Evolutionary conservation across 2,888 invertebrate species (phyloP).

Genomic region (Caenorhabditis doughertyi): DNA sequence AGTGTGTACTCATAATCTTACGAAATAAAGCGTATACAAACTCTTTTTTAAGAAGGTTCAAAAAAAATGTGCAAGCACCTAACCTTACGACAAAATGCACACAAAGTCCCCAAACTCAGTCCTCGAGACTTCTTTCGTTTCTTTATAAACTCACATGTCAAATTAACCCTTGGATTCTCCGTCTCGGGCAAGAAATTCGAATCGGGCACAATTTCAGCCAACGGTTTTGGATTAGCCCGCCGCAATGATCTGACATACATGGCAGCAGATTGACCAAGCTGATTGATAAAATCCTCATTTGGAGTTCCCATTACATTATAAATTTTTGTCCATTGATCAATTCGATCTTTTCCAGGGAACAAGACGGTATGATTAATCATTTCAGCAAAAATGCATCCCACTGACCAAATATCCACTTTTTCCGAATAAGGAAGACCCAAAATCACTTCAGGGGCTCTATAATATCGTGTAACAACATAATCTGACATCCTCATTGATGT

Average conservation of each 20-base stretch:
- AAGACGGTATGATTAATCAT: constrained; percentile 98
- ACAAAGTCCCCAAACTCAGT: no score
- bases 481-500: constrained; percentile 99
- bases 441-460: constrained; percentile 95
- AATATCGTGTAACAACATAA: constrained; percentile 90
- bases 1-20: no score
- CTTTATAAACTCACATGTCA: constrained; percentile 65
- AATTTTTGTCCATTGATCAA: constrained; percentile 83
- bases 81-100: no score
- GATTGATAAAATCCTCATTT: constrained; percentile 69
- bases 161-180: constrained; percentile 69
- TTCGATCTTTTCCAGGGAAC: constrained; percentile 96
- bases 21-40: no score
- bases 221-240: constrained; percentile 20
- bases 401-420: constrained; percentile 86
- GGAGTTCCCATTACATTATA: constrained; percentile 78
- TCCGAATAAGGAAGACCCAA: constrained; percentile 95
- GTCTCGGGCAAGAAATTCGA: constrained; percentile 67
- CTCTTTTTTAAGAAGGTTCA: no score
- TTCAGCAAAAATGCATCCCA: constrained; percentile 96
- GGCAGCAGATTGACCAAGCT: constrained; percentile 77
- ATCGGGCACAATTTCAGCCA: constrained; percentile 68
- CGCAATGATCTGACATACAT: constrained; percentile 69
- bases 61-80: no score
- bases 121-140: no score